Base-by-base conservation (phyloP, 2,888 invertebrate species). In the Amphipyra berbera region DNA sequence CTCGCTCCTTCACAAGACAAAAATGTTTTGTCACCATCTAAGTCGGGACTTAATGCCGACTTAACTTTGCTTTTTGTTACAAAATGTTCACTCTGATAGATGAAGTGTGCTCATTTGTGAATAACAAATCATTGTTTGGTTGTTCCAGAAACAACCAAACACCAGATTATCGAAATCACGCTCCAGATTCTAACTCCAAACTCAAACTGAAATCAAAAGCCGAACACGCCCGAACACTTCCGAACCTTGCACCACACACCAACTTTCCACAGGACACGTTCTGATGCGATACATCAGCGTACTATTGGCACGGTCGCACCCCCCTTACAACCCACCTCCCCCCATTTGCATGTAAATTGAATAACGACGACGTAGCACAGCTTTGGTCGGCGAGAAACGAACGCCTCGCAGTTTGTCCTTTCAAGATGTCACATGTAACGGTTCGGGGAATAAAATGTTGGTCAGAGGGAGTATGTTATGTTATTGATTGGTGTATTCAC, bases 281-380 rank as follows among this genome's bases (percentile, higher is more conserved):
- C 87, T 92, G 91, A 89, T 85, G 87, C 89, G 92, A 94, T 94
- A 94, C 93, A 94, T 94, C 94, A 94, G 90, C 86, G 90, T 88
- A 88, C 89, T 90, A 92, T 93, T 91, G 93, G 90, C 91, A 90
- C 86, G 87, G 88, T 88, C 83, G 70, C 81, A 79, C 80, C 73
- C 80, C 73, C 78, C 60, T 59, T 10, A 0, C 54, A n/a, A n/a
- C 60, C 61, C 53, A 71, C 68, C 74, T 70, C 79, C 79, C 79
- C 81, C 86, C 86, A 93, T 95, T 95, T 95, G 93, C 95, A 95
- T 95, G 93, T 94, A 95, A 94, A 95, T 95, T 95, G 95, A 95
- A 95, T 95, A 95, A 94, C 92, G 91, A 84, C 87, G 89, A 87
- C 89, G 89, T 86, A 86, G 89, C 88, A 83, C 85, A 86, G 88